Base-by-base conservation (phyloP, 2,888 invertebrate genomes). In the Julus scanicus region DNA sequence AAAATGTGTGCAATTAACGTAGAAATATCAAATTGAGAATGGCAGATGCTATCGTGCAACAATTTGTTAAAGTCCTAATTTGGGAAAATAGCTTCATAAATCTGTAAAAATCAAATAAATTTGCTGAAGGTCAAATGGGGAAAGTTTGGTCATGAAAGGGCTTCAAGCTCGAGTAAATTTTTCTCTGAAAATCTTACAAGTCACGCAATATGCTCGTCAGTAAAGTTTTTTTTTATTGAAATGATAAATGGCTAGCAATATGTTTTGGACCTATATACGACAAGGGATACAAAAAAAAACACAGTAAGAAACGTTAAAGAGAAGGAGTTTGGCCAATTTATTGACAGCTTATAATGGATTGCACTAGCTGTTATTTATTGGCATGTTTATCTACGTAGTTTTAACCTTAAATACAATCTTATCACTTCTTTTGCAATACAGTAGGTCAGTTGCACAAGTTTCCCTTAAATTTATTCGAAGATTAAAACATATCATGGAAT, bases 291-390 rank as follows among this genome's bases (percentile, higher is more conserved):
- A 80, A 80, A 71, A 80, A 80, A 13, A n/a, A n/a, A n/a, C n/a
- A n/a, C n/a, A 80, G 37, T 80, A 80, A 80, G 80, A 80, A 80
- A 80, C 37, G 80, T n/a, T 37, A 80, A 80, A 80, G 13, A 29
- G 37, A 80, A 29, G 13, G 80, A 80, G 37, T 37, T 29, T 80
- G 80, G 29, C 80, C 80, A 80, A 80, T 11, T 80, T 80, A 80
- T 80, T 80, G 80, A 80, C 80, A 80, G 13, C 29, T 80, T 80
- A 37, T 80, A 80, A 80, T 80, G 80, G 80, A 80, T 80, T 80
- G 80, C 80, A 1, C 80, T 80, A 37, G 80, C 29, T 37, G 29
- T 37, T 80, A 9, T 37, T 80, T 80, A 37, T 37, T 80, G 9
- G 13, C 37, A 20, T 29, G 29, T 71, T 71, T 71, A 80, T 37